phyloP scores from a whole-genome alignment of 2,113 vertebrate genomes.

The Hylia prasina region DNA sequence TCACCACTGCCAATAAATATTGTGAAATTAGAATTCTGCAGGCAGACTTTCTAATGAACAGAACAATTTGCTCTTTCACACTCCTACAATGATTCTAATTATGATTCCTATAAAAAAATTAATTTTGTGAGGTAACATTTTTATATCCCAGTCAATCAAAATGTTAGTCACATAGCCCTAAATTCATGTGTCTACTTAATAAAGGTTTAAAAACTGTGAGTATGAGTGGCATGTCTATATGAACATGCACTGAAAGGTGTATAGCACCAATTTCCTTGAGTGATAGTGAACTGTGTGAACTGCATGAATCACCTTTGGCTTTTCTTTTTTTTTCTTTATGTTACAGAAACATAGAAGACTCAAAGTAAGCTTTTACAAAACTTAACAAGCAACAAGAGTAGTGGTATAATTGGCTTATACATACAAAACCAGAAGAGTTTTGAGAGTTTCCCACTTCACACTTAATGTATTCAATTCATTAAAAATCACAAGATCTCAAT shows the following conservation, averaged over 20 bases:
- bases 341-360: neutral
- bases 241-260: neutral
- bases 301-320: neutral
- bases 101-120: neutral
- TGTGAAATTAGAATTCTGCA: slow-evolving; percentile 33
- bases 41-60: slow-evolving; percentile 23
- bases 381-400: neutral
- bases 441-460: neutral
- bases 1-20: slow-evolving; percentile 13
- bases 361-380: neutral
- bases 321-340: neutral
- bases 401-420: neutral
- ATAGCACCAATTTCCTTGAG: neutral
- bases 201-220: neutral
- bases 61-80: slow-evolving; percentile 51
- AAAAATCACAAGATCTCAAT: neutral
- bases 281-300: neutral
- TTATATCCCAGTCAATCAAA: neutral
- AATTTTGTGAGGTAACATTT: neutral
- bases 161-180: neutral
- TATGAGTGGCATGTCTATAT: neutral
- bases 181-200: neutral
- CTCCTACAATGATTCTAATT: neutral
- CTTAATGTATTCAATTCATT: neutral
- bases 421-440: neutral